A percentile compares a stretch with the other conserved stretches of the same genome.
Evolutionary conservation across 2,113 vertebrate species (phyloP).

Genomic region (Peucedramus taeniatus): DNA sequence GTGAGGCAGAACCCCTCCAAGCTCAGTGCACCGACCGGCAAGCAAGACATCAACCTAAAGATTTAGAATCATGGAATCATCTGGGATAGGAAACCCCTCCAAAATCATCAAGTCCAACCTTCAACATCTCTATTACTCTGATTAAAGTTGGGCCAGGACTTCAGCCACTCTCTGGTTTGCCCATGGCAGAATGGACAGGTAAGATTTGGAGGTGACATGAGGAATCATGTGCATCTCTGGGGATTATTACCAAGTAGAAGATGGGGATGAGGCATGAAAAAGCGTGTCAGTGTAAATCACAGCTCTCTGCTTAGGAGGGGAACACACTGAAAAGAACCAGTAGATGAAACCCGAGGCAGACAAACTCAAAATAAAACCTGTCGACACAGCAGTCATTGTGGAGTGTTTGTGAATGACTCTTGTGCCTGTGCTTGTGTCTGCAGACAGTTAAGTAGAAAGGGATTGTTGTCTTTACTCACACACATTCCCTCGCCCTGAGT

Average conservation of each 20-base stretch:
- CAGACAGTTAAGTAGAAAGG: neutral
- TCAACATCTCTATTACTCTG: neutral
- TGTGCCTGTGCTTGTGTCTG: neutral
- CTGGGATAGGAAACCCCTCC: neutral
- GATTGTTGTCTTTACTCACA: neutral
- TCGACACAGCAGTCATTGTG: neutral
- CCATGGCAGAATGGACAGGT: neutral
- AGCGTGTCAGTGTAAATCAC: neutral
- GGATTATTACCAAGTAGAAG: neutral
- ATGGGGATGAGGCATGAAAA: neutral
- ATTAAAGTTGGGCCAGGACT: neutral
- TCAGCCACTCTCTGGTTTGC: neutral
- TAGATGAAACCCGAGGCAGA: neutral
- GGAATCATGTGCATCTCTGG: neutral
- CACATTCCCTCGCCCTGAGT: slow-evolving; percentile 20
- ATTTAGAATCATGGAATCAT: neutral
- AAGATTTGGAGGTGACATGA: neutral
- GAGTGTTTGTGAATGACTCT: neutral
- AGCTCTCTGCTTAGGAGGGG: neutral
- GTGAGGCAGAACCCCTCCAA: neutral
- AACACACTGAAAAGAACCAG: neutral
- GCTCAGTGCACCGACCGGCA: neutral
- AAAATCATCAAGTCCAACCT: neutral
- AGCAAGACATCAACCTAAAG: fast-evolving
- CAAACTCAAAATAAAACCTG: neutral